Base-by-base conservation (phyloP, 2,888 invertebrate genomes). In the Sceliomorpha sp. region DNA sequence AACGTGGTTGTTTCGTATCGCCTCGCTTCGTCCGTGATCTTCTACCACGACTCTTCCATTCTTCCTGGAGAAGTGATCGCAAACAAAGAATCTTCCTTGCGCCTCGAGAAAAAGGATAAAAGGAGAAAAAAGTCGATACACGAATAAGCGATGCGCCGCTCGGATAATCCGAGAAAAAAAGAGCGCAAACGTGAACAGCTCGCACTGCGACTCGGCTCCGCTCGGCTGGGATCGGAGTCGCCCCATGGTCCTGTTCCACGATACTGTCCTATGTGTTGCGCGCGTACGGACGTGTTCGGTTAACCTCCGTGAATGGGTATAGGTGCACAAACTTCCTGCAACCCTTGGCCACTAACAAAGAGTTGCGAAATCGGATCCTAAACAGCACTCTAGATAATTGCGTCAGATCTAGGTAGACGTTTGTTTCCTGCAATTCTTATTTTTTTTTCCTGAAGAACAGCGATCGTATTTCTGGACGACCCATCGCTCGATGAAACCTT, bases 61-160 rank as follows among this genome's bases (percentile, higher is more conserved):
- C 75, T 76, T 75, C 74, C 75, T 72, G 74, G 66, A 69, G 85
- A 82, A 85, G 84, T 84, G 83, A 84, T 86, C 82, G 83, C 85
- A 84, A 87, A 87, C 87, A 88, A 88, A 88, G 87, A 87, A 85
- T 87, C 86, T 86, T 78, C 78, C 81, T 29, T 66, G 59, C 66
- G 69, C 64, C 75, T 71, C 74, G 68, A 77, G 81, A 86, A 84
- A 86, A 82, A 77, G 78, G 77, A 72, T 66, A 84, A 84, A 85
- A 84, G 78, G 79, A 73, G 76, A 78, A 80, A 74, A 75, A 74
- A 68, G 80, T 81, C 79, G 84, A 87, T 84, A 86, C 86, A 86
- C 86, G 87, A 86, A 87, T 86, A 88, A 87, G 83, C 85, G 87
- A 87, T 87, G 84, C 85, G 84, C 82, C 76, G 83, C 79, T 83